Percentiles rank a stretch among this genome's conserved stretches.
Conservation (phyloP, 1,140 invertebrate species). For the Magallana ariakensis region DNA sequence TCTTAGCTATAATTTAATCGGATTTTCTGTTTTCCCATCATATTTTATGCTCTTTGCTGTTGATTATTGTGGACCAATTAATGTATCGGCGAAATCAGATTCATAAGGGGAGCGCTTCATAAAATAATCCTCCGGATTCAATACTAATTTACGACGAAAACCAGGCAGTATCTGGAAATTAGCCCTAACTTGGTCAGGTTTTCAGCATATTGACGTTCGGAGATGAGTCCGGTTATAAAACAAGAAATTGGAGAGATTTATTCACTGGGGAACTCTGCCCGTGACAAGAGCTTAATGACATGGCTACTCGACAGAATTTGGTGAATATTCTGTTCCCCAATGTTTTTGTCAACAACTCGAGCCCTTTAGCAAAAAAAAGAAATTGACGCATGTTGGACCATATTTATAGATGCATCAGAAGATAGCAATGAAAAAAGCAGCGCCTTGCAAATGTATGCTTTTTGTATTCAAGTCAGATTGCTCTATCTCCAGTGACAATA, state of each 20-base stretch:
- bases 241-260: conserved; percentile 8
- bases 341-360: too few species aligned
- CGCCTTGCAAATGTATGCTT: too few species aligned
- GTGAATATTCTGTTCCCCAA: too few species aligned
- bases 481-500: too few species aligned
- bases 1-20: neutral
- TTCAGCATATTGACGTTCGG: neutral
- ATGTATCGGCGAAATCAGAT: neutral
- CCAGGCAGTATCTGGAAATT: neutral
- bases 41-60: neutral
- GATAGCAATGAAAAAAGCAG: too few species aligned
- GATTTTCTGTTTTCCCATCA: neutral
- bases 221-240: neutral
- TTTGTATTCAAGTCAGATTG: too few species aligned
- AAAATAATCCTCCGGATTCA: neutral
- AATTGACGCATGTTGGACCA: too few species aligned
- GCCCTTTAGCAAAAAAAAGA: too few species aligned
- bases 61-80: conserved; percentile 1
- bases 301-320: too few species aligned
- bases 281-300: too few species aligned
- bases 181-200: neutral
- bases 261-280: too few species aligned
- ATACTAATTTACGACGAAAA: neutral
- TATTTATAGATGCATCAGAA: too few species aligned
- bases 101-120: neutral